phyloP scores from a whole-genome alignment of 2,888 invertebrate genomes.

The Eristalis arbustorum region DNA sequence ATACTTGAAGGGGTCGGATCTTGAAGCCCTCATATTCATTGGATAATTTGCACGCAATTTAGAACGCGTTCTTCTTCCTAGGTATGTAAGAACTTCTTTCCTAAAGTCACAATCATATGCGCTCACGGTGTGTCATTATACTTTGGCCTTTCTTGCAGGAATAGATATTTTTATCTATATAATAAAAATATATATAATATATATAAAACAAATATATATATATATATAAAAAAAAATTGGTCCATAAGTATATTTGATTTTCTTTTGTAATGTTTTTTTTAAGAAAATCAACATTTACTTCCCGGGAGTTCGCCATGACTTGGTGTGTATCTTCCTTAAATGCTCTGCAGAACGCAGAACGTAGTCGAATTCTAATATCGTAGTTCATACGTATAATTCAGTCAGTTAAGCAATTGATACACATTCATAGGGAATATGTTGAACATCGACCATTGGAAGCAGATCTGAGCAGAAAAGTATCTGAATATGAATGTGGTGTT shows the following conservation, averaged over 20 bases:
- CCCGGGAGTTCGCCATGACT: not conserved
- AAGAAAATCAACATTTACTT: not conserved
- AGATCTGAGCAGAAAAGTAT: not conserved
- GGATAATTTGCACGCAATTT: constrained; percentile 65
- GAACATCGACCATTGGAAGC: not conserved
- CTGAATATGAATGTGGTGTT: not conserved
- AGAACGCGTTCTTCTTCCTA: constrained; percentile 37
- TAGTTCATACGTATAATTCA: not conserved
- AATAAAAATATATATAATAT: too few species aligned
- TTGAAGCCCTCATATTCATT: constrained; percentile 32
- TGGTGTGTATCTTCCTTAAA: not conserved
- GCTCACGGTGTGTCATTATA: too few species aligned
- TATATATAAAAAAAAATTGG: too few species aligned
- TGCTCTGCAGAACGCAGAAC: constrained; percentile 14
- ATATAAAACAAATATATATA: too few species aligned
- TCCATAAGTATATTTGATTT: not conserved
- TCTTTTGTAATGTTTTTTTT: not conserved
- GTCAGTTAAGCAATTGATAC: constrained; percentile 7
- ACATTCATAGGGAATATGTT: not conserved
- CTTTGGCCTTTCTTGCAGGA: not conserved
- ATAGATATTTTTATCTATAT: too few species aligned
- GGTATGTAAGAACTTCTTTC: constrained; percentile 50
- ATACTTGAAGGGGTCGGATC: constrained; percentile 16
- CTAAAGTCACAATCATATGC: not conserved
- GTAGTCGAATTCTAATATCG: not conserved